These are phyloP conservation scores for Plemyria rubiginata DNA, from an alignment of 2,888 invertebrate species.

Conservation along the genomic window DNA sequence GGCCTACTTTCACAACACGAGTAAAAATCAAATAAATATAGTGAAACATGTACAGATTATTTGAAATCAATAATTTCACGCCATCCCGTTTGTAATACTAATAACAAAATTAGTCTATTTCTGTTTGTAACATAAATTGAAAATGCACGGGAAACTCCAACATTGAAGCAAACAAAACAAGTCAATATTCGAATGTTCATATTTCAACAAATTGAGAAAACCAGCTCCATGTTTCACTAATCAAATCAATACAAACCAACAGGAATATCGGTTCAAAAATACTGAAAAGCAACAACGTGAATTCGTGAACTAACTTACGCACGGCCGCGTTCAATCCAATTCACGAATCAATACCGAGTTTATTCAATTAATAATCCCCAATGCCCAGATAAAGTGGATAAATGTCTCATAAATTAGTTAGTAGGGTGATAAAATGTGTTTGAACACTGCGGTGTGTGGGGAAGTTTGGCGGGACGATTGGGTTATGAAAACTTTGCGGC, in stretches of 20 bases:
- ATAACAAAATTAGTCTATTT: background rate
- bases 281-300: background rate
- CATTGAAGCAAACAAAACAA: background rate
- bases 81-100: too few species aligned
- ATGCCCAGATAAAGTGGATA: slow-evolving; percentile 50
- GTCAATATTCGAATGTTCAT: background rate
- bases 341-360: slow-evolving; percentile 50
- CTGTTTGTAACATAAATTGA: background rate
- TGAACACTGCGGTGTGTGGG: slow-evolving; percentile 25
- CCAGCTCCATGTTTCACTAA: background rate
- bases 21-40: too few species aligned
- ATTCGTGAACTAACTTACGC: slow-evolving; percentile 36
- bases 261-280: slow-evolving; percentile 1
- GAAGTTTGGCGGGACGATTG: slow-evolving; percentile 28
- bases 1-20: background rate
- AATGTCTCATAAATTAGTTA: slow-evolving; percentile 56
- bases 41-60: too few species aligned
- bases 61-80: too few species aligned
- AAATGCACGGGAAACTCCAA: too few species aligned
- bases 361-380: slow-evolving; percentile 53
- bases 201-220: slow-evolving; percentile 1
- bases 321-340: slow-evolving; percentile 35
- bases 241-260: slow-evolving; percentile 10
- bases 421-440: slow-evolving; percentile 49
- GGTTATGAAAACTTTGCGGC: slow-evolving; percentile 25